Percentiles rank a stretch among this genome's conserved stretches.
phyloP scores from a whole-genome alignment of 2,888 invertebrate genomes.

The Rosalia funebris region DNA sequence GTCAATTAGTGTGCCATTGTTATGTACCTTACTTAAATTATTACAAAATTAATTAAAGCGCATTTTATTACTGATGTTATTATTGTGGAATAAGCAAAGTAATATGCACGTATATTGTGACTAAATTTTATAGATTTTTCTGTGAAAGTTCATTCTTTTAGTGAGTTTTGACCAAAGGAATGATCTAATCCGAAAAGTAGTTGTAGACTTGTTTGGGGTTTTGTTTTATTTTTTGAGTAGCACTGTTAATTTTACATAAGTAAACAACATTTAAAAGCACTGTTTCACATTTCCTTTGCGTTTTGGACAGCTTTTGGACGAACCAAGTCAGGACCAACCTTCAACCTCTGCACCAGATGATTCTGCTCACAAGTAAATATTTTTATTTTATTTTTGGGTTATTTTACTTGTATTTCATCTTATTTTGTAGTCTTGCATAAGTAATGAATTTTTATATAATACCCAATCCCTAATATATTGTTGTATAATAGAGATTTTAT shows the following conservation, averaged over 20 bases:
- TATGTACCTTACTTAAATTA: not conserved
- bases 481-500: too few species aligned
- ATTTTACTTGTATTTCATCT: slow-evolving; percentile 44
- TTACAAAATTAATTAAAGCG: slow-evolving; percentile 15
- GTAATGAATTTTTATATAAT: too few species aligned
- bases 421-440: too few species aligned
- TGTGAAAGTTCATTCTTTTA: slow-evolving; percentile 33
- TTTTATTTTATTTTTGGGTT: slow-evolving; percentile 57
- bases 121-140: slow-evolving; percentile 23
- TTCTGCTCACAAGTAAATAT: slow-evolving; percentile 73
- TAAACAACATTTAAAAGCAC: slow-evolving; percentile 53
- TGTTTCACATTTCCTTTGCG: slow-evolving; percentile 68
- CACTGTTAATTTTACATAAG: slow-evolving; percentile 44
- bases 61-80: slow-evolving; percentile 14
- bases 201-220: slow-evolving; percentile 41
- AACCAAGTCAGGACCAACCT: slow-evolving; percentile 69
- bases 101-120: slow-evolving; percentile 24
- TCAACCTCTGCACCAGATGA: slow-evolving; percentile 67
- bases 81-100: not conserved
- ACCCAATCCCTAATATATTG: too few species aligned
- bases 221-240: slow-evolving; percentile 51
- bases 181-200: slow-evolving; percentile 34
- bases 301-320: slow-evolving; percentile 77
- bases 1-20: slow-evolving; percentile 36
- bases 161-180: slow-evolving; percentile 25